A percentile compares a stretch with the other conserved stretches of the same genome.
These are phyloP conservation scores for Rhynchonema sp. DNA, from an alignment of 2,888 invertebrate species.

Conservation along the genomic window DNA sequence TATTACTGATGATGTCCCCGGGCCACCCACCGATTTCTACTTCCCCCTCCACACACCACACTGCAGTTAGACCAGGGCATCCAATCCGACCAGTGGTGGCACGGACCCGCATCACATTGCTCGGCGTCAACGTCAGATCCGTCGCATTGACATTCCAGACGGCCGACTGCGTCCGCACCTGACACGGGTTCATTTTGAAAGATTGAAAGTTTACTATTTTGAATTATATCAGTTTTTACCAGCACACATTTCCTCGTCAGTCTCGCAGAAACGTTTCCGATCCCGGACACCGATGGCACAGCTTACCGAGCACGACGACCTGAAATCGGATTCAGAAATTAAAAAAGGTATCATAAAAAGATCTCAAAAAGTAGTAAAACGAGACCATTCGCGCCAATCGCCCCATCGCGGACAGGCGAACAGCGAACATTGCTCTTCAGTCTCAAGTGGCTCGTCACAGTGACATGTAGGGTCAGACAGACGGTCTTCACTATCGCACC, in stretches of 20 bases:
- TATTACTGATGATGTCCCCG: too few species aligned
- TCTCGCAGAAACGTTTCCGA: not conserved
- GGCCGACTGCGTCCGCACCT: not conserved
- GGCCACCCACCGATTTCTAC: not conserved
- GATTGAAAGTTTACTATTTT: not conserved
- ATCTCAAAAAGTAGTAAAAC: too few species aligned
- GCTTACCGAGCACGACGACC: not conserved
- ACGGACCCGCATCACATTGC: slow-evolving; percentile 6
- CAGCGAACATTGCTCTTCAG: not conserved
- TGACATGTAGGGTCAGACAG: not conserved
- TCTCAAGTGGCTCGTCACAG: not conserved
- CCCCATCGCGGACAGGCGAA: not conserved
- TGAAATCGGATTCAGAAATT: too few species aligned
- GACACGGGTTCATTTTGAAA: not conserved
- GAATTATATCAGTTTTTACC: too few species aligned
- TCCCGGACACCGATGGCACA: not conserved
- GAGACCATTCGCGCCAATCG: not conserved
- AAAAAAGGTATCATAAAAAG: too few species aligned
- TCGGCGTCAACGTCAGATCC: not conserved
- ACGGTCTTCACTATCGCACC: not conserved
- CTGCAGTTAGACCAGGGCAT: slow-evolving; percentile 5
- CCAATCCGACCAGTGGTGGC: slow-evolving; percentile 7
- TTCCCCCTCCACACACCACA: slow-evolving; percentile 4
- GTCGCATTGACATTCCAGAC: not conserved
- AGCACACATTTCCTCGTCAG: not conserved